phyloP scores from a whole-genome alignment of 2,113 vertebrate species.

The Hyla sarda region DNA sequence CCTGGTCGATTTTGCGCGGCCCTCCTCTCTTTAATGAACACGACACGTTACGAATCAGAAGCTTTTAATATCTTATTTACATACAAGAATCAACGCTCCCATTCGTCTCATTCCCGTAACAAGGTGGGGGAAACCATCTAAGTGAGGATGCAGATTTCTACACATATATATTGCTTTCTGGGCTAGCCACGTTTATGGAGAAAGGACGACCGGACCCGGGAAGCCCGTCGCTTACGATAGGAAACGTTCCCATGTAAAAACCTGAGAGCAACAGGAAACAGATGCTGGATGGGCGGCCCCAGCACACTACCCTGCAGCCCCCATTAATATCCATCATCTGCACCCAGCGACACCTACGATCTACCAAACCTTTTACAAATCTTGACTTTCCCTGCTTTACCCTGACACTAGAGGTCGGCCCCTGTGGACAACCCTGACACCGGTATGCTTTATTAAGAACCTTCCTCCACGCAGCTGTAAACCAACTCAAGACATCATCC shows the following conservation, averaged over 20 bases:
- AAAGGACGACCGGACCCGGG: not conserved
- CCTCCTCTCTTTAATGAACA: slow-evolving; percentile 2
- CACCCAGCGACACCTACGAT: not conserved
- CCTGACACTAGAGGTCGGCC: not conserved
- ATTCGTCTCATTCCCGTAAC: slow-evolving; percentile 30
- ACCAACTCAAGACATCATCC: not conserved
- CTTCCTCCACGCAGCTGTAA: not conserved
- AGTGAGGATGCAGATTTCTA: slow-evolving; percentile 24
- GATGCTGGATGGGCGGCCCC: too few relatives aligned
- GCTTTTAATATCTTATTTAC: slow-evolving; percentile 52
- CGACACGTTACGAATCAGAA: slow-evolving; percentile 20
- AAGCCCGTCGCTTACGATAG: not conserved
- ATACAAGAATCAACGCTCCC: slow-evolving; percentile 33
- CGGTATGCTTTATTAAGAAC: not conserved
- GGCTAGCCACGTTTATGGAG: not conserved
- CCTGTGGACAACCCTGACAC: not conserved
- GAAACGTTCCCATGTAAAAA: not conserved
- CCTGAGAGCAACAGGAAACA: not conserved
- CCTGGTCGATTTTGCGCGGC: not conserved
- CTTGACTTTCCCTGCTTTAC: not conserved
- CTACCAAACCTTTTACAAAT: not conserved
- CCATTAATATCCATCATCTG: not conserved
- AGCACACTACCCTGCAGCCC: too few relatives aligned
- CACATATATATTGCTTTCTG: slow-evolving; percentile 51
- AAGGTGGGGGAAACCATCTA: not conserved